Percentiles rank a stretch among this genome's conserved stretches.
Conservation (phyloP, 2,797 vertebrate species). For the Zalophus californianus region DNA sequence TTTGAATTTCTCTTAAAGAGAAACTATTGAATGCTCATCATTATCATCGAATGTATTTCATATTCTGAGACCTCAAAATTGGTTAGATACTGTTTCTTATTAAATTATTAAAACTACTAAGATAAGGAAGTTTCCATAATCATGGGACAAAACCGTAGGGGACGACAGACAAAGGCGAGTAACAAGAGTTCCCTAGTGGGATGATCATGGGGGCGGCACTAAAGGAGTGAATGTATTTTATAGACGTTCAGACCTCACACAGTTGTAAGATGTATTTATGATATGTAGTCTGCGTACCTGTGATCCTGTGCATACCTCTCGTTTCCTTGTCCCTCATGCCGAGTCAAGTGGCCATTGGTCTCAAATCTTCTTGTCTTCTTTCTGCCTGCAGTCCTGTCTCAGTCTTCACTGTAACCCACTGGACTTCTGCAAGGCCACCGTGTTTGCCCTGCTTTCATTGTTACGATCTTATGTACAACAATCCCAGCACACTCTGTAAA, state of each 20-base stretch:
- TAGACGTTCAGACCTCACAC: rapidly evolving
- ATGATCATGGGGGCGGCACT: not conserved
- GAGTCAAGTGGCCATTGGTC: not conserved
- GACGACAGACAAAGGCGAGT: too few species aligned
- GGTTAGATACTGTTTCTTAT: not conserved
- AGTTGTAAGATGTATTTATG: not conserved
- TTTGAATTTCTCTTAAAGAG: not conserved
- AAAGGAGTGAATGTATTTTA: rapidly evolving
- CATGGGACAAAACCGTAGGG: not conserved
- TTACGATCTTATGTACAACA: rapidly evolving
- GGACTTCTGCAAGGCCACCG: too few species aligned
- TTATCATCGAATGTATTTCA: not conserved
- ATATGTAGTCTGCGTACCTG: rapidly evolving
- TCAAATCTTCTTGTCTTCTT: too few species aligned
- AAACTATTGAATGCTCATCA: not conserved
- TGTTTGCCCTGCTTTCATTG: not conserved
- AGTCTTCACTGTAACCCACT: rapidly evolving
- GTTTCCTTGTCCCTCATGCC: not conserved
- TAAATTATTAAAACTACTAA: not conserved
- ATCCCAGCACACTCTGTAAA: not conserved
- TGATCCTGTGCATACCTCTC: not conserved
- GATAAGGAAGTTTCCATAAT: not conserved
- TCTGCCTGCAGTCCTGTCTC: too few species aligned
- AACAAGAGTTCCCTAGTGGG: rapidly evolving
- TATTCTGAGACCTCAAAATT: not conserved